Evolutionary conservation across 2,113 vertebrate species (phyloP).

Genomic region (Eurystomus gularis): DNA sequence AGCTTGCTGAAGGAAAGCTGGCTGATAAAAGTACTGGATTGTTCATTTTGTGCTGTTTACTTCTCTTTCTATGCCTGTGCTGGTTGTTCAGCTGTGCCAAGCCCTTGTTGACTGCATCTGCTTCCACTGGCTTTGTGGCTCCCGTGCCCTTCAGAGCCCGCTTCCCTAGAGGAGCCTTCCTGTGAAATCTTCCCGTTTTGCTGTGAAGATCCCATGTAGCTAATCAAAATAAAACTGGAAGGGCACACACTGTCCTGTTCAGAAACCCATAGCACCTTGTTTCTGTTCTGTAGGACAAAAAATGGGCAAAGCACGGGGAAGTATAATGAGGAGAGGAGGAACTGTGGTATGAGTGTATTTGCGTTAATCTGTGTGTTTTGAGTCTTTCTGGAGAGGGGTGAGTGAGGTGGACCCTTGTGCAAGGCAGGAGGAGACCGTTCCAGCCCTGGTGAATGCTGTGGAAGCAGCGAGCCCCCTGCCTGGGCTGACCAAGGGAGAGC

Average conservation of each 20-base stretch:
- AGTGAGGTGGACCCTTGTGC: background rate
- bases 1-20: rapidly evolving
- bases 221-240: background rate
- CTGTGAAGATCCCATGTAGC: background rate
- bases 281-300: background rate
- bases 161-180: background rate
- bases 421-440: background rate
- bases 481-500: background rate
- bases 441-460: background rate
- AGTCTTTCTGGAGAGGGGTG: background rate
- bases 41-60: background rate
- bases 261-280: background rate
- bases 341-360: rapidly evolving
- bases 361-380: background rate
- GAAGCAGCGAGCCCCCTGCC: background rate
- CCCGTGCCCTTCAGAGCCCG: background rate
- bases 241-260: background rate
- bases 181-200: background rate
- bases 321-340: background rate
- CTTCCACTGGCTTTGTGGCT: background rate
- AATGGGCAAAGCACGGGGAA: background rate
- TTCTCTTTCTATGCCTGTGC: background rate
- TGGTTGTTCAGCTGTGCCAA: background rate
- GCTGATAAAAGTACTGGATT: background rate
- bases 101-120: background rate